Base-by-base conservation (phyloP, 2,797 vertebrate species). In the Synanceia verrucosa region DNA sequence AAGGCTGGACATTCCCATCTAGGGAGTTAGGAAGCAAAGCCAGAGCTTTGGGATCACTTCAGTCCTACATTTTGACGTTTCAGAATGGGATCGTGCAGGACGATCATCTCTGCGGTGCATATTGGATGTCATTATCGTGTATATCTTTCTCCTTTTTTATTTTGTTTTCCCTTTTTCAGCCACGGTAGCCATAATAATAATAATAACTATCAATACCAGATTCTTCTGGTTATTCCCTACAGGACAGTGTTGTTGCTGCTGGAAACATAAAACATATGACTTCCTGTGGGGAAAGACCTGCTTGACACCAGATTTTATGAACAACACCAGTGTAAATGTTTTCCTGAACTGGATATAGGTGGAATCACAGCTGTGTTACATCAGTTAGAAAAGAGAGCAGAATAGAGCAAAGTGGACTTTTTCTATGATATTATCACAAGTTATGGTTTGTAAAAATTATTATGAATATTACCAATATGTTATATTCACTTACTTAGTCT, bases 1-100 rank as follows among this genome's bases (percentile, higher is more conserved):
- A 5, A 28, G 43, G 48, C 73, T 79, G 76, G 73, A 78, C 62
- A 28, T 73, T 60, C 12, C 88, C 84, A 78, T 90, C 11, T 85
- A 83, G 23, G 85, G 86, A 75, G 26, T 31, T 81, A 34, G 34
- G n/a, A 53, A 65, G 18, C 47, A 26, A 28, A 4, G 34, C 10
- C 12, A 9, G 9, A 4, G 12, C 4, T 3, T 64, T 65, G n/a
- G 12, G 55, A 57, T 64, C 50, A 52, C 26, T 66, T 57, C 37
- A 60, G 48, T 29, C 28, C 73, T 46, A 34, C 1, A 50, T 53
- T 75, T 59, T 52, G 68, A 59, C 65, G 62, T 73, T 56, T 76
- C 21, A 29, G 65, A 68, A 61, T 44, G 3, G 31, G 37, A 73
- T 76, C 61, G 28, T 48, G n/a, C 2, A 19, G 39, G 14, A 31